These are phyloP conservation scores for Porites evermanni DNA, from an alignment of 92 coral and sea anemone genomes.

Conservation along the genomic window DNA sequence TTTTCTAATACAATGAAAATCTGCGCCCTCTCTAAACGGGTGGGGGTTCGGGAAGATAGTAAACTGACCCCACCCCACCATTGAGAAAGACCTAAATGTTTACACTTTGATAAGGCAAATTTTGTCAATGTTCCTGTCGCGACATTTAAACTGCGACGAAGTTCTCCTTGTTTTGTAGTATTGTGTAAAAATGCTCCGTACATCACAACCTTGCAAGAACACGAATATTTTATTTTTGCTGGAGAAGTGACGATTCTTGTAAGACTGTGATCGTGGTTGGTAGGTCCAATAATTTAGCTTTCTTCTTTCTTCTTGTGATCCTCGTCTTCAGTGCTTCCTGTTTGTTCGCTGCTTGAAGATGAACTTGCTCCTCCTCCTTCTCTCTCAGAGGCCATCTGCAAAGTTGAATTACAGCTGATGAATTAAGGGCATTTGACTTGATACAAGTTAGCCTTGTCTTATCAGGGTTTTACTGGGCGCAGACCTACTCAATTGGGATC, in stretches of 20 bases:
- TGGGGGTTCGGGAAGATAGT: not conserved
- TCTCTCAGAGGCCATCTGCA: slow-evolving; percentile 91
- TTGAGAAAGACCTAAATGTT: too few relatives aligned
- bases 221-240: not conserved
- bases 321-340: slow-evolving; percentile 56
- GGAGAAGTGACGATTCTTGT: not conserved
- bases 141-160: not conserved
- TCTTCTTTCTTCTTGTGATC: slow-evolving; percentile 51
- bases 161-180: not conserved
- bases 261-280: slow-evolving; percentile 25
- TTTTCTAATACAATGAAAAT: not conserved
- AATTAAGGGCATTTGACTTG: too few relatives aligned
- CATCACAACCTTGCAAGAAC: slow-evolving; percentile 23
- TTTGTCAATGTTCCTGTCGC: not conserved
- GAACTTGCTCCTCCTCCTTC: slow-evolving; percentile 59
- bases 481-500: too few relatives aligned
- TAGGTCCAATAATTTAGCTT: slow-evolving; percentile 38
- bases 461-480: too few relatives aligned
- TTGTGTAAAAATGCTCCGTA: not conserved
- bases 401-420: too few relatives aligned
- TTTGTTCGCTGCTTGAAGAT: slow-evolving; percentile 41
- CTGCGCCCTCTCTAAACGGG: not conserved
- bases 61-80: not conserved
- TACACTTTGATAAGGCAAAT: not conserved
- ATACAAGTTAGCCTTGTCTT: too few relatives aligned